Evolutionary conservation across 2,797 vertebrate genomes (phyloP), one percentile per base, ranked within the genome.

Genomic region (Rachycentron canadum): DNA sequence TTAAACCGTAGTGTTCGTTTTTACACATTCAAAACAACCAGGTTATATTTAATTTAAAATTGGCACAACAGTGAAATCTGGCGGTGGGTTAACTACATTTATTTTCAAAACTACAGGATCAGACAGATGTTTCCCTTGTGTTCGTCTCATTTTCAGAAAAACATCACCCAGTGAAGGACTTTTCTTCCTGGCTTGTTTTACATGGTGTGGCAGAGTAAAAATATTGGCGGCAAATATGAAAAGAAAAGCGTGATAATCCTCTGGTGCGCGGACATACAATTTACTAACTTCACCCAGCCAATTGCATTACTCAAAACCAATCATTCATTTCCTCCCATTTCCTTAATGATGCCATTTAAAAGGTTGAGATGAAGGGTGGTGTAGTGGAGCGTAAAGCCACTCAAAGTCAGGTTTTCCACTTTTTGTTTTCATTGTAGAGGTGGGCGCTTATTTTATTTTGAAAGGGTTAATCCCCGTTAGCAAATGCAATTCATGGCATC

Each of bases 311-410:
- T 81, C 53, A 73, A 81, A 85, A 69, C 19, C 73, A 81, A 73
- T 75, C 66, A 76, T 68, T 86, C 72, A 78, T 73, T 85, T 85
- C 71, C 62, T 75, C 57, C 59, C 69, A 73, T 85, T 82, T 76
- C 62, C 79, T 63, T 83, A 82, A 88, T 84, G 79, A 68, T 72
- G 67, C 75, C 45, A 68, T 82, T 86, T 72, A 52, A 76, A 79
- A 60, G 50, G 47, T 40, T 3, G 50, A 70, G 52, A 73, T 83
- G 64, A 71, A 82, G 68, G 58, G 5, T 65, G 59, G 17, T 76
- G 79, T 25, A 36, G 67, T 65, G 79, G 67, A 56, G 80, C 73
- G 70, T 67, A 58, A 85, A 82, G 80, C 32, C 72, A 50, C 52
- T 34, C 21, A 62, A 56, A 69, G 56, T 45, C 64, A 21, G 11